Conservation (phyloP, 1,140 invertebrate species). For the Bombus terrestris region DNA sequence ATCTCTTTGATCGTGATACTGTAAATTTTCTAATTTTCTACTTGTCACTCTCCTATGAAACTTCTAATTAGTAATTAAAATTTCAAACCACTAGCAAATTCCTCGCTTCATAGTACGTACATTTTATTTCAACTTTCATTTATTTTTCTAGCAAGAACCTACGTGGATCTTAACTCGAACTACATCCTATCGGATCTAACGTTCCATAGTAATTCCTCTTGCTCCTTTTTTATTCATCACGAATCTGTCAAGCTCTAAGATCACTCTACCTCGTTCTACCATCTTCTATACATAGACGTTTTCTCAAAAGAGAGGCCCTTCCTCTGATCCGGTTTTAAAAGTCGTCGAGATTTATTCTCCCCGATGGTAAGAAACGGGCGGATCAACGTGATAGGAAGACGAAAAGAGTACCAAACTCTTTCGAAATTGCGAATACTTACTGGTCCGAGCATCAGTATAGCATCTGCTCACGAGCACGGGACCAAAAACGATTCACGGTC, state of each 20-base stretch:
- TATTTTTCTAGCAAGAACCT: no score
- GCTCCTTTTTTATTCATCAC: neutral
- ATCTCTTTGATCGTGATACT: no score
- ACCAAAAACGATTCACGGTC: neutral
- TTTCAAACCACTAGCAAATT: no score
- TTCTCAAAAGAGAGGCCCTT: neutral
- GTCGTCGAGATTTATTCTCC: slow-evolving; percentile 30
- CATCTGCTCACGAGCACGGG: neutral
- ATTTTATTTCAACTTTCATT: neutral
- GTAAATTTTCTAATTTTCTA: no score
- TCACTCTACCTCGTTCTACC: no score
- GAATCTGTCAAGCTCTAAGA: neutral
- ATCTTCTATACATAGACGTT: neutral
- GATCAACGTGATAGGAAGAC: neutral
- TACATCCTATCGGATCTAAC: no score
- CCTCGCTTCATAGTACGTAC: neutral
- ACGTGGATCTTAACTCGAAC: no score
- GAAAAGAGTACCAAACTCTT: neutral
- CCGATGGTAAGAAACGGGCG: slow-evolving; percentile 2
- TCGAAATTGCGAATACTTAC: neutral
- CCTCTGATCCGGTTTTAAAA: slow-evolving; percentile 19
- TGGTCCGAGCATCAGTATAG: neutral
- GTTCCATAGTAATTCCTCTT: neutral
- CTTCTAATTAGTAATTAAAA: neutral
- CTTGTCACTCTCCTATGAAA: neutral